Evolutionary conservation across 2,113 vertebrate genomes (phyloP).

Genomic region (Nerophis lumbriciformis): DNA sequence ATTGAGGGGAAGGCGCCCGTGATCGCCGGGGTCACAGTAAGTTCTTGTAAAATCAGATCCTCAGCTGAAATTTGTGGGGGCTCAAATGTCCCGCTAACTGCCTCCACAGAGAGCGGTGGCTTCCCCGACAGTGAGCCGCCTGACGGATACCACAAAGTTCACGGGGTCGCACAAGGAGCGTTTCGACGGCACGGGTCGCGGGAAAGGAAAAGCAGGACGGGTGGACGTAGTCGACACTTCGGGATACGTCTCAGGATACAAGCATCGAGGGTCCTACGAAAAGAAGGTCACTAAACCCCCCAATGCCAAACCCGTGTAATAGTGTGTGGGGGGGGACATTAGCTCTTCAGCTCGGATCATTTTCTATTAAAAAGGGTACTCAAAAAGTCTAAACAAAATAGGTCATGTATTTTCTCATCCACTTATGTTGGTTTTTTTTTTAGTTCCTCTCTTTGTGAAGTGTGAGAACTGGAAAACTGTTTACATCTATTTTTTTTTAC

Average conservation of each 20-base stretch:
- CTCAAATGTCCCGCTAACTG: not conserved
- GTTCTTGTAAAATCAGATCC: not conserved
- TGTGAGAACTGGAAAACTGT: conserved; percentile 77
- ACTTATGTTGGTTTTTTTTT: conserved; percentile 42
- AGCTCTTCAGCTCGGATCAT: conserved; percentile 45
- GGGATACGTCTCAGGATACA: conserved; percentile 93
- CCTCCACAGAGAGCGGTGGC: conserved; percentile 81
- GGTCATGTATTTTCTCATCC: conserved; percentile 56
- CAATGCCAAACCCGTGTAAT: conserved; percentile 62
- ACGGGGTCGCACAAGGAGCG: conserved; percentile 95
- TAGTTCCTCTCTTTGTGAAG: conserved; percentile 59
- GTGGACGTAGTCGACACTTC: conserved; percentile 88
- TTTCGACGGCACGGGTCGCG: conserved; percentile 85
- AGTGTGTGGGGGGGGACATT: conserved; percentile 39
- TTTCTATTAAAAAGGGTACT: conserved; percentile 53
- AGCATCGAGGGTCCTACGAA: conserved; percentile 89
- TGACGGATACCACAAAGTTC: conserved; percentile 91
- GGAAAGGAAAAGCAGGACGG: conserved; percentile 89
- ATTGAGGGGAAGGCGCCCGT: conserved; percentile 86
- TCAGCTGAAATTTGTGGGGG: not conserved
- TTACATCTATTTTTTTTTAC: conserved; percentile 73
- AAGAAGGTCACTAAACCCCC: conserved; percentile 83
- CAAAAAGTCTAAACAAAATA: conserved; percentile 67
- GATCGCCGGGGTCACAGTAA: conserved; percentile 92
- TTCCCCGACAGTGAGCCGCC: conserved; percentile 88